Evolutionary conservation across 1,140 invertebrate species (phyloP).

Genomic region (Zaprionus kolodkinae): DNA sequence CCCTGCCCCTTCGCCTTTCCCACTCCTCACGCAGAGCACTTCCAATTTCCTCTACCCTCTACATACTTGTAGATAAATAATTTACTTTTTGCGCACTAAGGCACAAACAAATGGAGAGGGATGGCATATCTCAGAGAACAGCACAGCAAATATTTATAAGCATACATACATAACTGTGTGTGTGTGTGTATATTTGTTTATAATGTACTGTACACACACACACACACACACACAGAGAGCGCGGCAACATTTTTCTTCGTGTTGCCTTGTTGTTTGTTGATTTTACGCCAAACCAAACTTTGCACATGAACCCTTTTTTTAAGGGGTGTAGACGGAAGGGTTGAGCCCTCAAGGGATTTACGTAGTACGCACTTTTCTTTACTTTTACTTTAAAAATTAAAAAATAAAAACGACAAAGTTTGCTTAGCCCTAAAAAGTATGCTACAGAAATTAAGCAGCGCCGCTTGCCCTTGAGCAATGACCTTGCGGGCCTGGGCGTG

Average conservation of each 20-base stretch:
- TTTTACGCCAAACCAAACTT: conserved; percentile 76
- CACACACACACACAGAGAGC: conserved; percentile 25
- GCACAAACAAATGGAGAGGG: conserved; percentile 67
- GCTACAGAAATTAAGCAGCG: conserved; percentile 10
- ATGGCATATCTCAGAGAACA: conserved; percentile 67
- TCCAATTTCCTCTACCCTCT: conserved; percentile 55
- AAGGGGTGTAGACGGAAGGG: conserved; percentile 24
- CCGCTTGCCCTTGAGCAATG: conserved; percentile 68
- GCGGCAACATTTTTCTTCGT: conserved; percentile 45
- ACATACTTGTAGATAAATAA: conserved; percentile 77
- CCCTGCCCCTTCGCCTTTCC: neutral
- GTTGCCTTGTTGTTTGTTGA: conserved; percentile 62
- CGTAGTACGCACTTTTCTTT: conserved; percentile 57
- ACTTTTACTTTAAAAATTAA: conserved; percentile 58
- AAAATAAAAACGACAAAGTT: conserved; percentile 73
- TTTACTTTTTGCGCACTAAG: conserved; percentile 81
- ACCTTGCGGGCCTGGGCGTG: conserved; percentile 61
- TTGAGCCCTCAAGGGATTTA: conserved; percentile 37
- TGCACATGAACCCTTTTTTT: conserved; percentile 70
- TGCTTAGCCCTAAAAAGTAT: conserved; percentile 47
- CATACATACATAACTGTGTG: conserved; percentile 30
- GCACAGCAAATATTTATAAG: conserved; percentile 75
- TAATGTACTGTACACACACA: conserved; percentile 65
- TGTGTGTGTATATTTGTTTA: conserved; percentile 70
- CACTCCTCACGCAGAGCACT: conserved; percentile 41